Conservation (phyloP, 1,140 invertebrate genomes). For the Andricus grossulariae region DNA sequence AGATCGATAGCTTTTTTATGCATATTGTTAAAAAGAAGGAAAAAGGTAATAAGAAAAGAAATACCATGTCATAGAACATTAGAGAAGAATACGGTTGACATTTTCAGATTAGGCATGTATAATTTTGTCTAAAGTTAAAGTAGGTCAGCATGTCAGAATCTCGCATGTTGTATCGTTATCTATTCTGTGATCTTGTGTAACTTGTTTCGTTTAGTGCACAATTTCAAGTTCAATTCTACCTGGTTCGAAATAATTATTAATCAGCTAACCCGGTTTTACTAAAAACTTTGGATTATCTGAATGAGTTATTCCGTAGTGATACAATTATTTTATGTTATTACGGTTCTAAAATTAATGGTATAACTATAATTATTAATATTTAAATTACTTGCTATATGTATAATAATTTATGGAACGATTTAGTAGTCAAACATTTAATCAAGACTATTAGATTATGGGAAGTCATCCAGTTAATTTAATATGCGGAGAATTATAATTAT, state of each 20-base stretch:
- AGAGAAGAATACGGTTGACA: neutral
- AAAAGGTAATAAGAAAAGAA: too few relatives aligned
- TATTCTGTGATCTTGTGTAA: slow-evolving; percentile 14
- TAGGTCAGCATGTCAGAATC: slow-evolving; percentile 15
- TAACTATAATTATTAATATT: too few relatives aligned
- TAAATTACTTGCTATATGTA: too few relatives aligned
- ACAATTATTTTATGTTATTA: neutral
- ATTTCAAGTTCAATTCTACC: slow-evolving; percentile 8
- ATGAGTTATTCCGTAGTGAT: neutral
- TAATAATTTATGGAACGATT: too few relatives aligned
- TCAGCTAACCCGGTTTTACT: neutral
- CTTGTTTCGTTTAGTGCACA: slow-evolving; percentile 21
- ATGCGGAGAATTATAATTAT: too few relatives aligned
- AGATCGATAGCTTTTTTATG: too few relatives aligned
- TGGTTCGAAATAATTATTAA: neutral
- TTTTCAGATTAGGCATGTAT: neutral
- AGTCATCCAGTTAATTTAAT: too few relatives aligned
- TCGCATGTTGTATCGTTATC: slow-evolving; percentile 1
- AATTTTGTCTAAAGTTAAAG: slow-evolving; percentile 22
- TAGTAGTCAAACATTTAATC: too few relatives aligned
- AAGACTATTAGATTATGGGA: too few relatives aligned
- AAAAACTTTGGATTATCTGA: neutral
- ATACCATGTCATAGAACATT: too few relatives aligned
- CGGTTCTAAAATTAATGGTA: too few relatives aligned
- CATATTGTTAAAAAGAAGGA: too few relatives aligned